Evolutionary conservation across 2,113 vertebrate genomes (phyloP), one percentile per base, ranked within the genome.

Genomic region (Epinephelus cyanopodus): DNA sequence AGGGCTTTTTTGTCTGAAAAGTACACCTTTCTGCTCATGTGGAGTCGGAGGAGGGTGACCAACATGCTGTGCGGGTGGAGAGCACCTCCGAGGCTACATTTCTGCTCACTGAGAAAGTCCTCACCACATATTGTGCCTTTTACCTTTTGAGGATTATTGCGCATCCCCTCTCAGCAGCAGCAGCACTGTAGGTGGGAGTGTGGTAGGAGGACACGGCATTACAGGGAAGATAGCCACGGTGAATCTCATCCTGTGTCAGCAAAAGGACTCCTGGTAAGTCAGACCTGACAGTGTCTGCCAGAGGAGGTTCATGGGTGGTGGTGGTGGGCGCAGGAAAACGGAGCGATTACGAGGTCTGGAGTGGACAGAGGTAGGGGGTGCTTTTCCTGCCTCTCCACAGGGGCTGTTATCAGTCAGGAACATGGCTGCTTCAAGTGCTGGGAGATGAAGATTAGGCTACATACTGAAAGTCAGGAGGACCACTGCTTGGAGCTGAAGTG

Each of bases 401-500:
- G 72, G 48, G 53, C 50, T 33, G 81, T 81, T 92, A 90, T 91
- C 84, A 89, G 73, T 83, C 73, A 71, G 54, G 42, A 86, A 63
- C 81, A 83, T 37, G 74, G 67, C 39, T 14, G 48, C 48, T 77
- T 73, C 17, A 65, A 70, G 61, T 73, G 73, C 66, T 57, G 61
- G 57, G 65, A 81, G 83, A 80, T 81, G 60, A 61, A 75, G 83
- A 84, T 85, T 87, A 83, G 68, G 56, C 47, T 23, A 27, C 53
- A 42, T 72, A 6, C 33, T 37, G 33, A 37, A 25, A 25, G 82
- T 75, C 47, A 67, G 48, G 54, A 72, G 61, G 62, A 61, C 27
- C 57, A n/a, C 45, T 8, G 58, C 27, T 13, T 23, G 9, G 23
- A 52, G 75, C 47, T 68, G 37, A 21, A 37, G 78, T 61, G 82